phyloP scores from a whole-genome alignment of 2,888 invertebrate species.

The Drosophila phalerata region DNA sequence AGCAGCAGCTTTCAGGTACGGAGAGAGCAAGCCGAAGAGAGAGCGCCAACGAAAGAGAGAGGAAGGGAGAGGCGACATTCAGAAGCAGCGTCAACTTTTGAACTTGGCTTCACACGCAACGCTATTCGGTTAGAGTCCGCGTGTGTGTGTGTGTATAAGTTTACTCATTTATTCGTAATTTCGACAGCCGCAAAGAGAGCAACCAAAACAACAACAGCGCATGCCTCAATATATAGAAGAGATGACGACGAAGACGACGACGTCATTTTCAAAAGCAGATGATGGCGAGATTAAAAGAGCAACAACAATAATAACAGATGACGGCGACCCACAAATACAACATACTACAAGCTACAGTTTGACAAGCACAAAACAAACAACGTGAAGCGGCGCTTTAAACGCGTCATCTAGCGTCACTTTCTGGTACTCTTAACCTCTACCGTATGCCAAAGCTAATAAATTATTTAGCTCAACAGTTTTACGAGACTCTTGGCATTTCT shows the following conservation, averaged over 20 bases:
- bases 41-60: constrained; percentile 18
- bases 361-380: background rate
- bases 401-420: constrained; percentile 44
- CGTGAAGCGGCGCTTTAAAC: background rate
- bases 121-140: constrained; percentile 2
- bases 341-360: constrained; percentile 39
- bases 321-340: constrained; percentile 23
- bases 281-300: constrained; percentile 25
- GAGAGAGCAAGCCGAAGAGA: constrained; percentile 22
- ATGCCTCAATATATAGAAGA: constrained; percentile 31
- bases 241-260: constrained; percentile 24
- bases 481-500: constrained; percentile 19
- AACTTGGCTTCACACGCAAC: constrained; percentile 69
- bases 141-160: constrained; percentile 25
- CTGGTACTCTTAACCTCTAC: background rate
- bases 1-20: constrained; percentile 63
- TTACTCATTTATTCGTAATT: constrained; percentile 37
- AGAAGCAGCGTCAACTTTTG: constrained; percentile 54
- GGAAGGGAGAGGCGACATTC: background rate
- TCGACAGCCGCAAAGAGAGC: constrained; percentile 31
- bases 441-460: constrained; percentile 20
- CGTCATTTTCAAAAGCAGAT: constrained; percentile 65
- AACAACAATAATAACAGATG: constrained; percentile 33
- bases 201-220: constrained; percentile 38
- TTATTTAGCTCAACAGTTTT: constrained; percentile 21